phyloP scores from a whole-genome alignment of 1,140 invertebrate genomes.

The Micrasema longulum region DNA sequence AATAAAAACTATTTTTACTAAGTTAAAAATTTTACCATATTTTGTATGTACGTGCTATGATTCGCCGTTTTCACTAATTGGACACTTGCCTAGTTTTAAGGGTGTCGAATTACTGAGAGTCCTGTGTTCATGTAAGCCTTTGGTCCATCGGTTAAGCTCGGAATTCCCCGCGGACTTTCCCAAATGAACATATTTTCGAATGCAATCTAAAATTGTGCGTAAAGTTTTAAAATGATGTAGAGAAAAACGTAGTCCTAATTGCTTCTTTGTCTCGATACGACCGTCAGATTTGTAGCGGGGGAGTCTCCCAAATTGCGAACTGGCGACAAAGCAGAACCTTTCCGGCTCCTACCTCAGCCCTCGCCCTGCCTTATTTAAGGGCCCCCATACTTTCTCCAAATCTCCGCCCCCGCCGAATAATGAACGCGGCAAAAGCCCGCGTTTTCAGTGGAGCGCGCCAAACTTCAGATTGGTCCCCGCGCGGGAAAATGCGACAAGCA shows the following conservation, averaged over 20 bases:
- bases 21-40: too few species aligned
- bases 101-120: too few species aligned
- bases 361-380: constrained; percentile 30
- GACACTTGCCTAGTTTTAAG: too few species aligned
- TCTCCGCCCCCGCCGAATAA: constrained; percentile 37
- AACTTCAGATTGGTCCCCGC: constrained; percentile 32
- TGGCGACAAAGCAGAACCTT: constrained; percentile 35
- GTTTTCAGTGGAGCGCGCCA: constrained; percentile 19
- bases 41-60: too few species aligned
- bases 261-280: constrained; percentile 32
- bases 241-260: constrained; percentile 27
- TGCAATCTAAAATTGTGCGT: constrained; percentile 5
- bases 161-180: too few species aligned
- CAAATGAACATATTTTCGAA: too few species aligned
- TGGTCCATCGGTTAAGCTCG: too few species aligned
- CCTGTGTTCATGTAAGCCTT: too few species aligned
- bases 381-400: constrained; percentile 34
- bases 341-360: constrained; percentile 16
- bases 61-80: too few species aligned
- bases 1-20: too few species aligned
- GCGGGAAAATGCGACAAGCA: constrained; percentile 18
- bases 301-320: constrained; percentile 31
- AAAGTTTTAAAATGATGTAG: constrained; percentile 3
- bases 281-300: constrained; percentile 18
- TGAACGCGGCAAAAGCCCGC: constrained; percentile 36